Base-by-base conservation (phyloP, 2,113 vertebrate genomes). In the Alouatta palliata region DNA sequence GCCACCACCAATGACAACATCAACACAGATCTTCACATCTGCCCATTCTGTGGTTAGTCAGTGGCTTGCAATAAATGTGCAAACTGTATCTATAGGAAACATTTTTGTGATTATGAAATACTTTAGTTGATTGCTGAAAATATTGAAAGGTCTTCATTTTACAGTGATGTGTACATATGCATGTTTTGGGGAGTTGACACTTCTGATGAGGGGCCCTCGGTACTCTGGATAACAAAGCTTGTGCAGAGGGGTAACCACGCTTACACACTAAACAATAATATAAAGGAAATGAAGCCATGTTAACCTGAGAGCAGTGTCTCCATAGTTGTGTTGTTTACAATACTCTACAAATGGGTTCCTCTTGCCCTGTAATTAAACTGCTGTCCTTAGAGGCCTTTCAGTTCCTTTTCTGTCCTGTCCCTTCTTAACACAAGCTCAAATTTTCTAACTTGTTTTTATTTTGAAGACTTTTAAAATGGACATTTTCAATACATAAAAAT, bases 361-460 rank as follows among this genome's bases (percentile, higher is more conserved):
- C 90, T 97, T 94, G 95, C 96, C 97, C 98, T 98, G 95, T 98
- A 97, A 97, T 96, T 96, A 97, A 97, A 98, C 97, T 93, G 97
- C 98, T 98, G 97, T 97, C 95, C 52, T 95, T 97, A 94, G 97
- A 98, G 97, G 98, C 97, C 96, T 98, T 98, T 98, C 94, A 95
- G 95, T 98, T 97, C 92, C 95, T 96, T 98, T 97, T 98, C 97
- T 97, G 97, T 98, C 97, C 95, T 95, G 94, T 96, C 98, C 94
- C 92, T 97, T 98, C 88, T 98, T 98, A 98, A 64, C 97, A 98
- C 97, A 97, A 98, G 97, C 94, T 98, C 98, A 97, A 96, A 98
- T 98, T 99, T 99, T 99, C 98, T 98, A 98, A 98, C 98, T 97
- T 97, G 98, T 98, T 98, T 98, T 99, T 98, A 98, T 98, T 99